Evolutionary conservation across 2,888 invertebrate genomes (phyloP).

Genomic region (Rotaria sp.): DNA sequence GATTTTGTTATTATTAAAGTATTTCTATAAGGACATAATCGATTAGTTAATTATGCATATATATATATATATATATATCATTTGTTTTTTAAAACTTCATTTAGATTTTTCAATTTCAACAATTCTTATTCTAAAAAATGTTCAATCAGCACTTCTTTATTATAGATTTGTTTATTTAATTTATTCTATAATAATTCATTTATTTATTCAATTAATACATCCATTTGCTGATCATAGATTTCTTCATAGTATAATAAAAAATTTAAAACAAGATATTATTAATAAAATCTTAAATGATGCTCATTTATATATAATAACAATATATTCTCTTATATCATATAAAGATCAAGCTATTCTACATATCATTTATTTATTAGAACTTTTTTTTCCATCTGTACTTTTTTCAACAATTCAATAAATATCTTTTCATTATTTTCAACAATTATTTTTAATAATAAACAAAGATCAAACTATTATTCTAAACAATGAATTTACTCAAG

Average conservation of each 20-base stretch:
- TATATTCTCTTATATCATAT: slow-evolving; percentile 81
- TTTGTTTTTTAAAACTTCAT: no score
- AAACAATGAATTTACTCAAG: neutral
- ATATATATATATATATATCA: no score
- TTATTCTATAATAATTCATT: neutral
- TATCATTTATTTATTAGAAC: slow-evolving; percentile 90
- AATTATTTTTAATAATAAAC: slow-evolving; percentile 74
- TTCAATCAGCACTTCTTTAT: neutral
- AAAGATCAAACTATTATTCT: slow-evolving; percentile 46
- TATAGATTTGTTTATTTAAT: neutral
- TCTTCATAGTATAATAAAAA: slow-evolving; percentile 66
- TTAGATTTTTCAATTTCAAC: neutral
- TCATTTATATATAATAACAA: slow-evolving; percentile 92
- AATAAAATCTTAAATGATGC: slow-evolving; percentile 96
- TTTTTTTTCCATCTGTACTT: slow-evolving; percentile 85
- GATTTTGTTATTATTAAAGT: no score
- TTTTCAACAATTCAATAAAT: slow-evolving; percentile 95
- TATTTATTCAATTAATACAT: slow-evolving; percentile 25
- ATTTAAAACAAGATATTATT: slow-evolving; percentile 84
- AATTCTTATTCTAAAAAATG: neutral
- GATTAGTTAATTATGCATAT: no score
- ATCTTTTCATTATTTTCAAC: slow-evolving; percentile 90
- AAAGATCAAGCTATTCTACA: slow-evolving; percentile 85
- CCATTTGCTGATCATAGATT: slow-evolving; percentile 44
- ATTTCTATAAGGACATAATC: no score